These are phyloP conservation scores for Drosophila lutescens DNA, from an alignment of 2,888 invertebrate genomes.

Conservation along the genomic window DNA sequence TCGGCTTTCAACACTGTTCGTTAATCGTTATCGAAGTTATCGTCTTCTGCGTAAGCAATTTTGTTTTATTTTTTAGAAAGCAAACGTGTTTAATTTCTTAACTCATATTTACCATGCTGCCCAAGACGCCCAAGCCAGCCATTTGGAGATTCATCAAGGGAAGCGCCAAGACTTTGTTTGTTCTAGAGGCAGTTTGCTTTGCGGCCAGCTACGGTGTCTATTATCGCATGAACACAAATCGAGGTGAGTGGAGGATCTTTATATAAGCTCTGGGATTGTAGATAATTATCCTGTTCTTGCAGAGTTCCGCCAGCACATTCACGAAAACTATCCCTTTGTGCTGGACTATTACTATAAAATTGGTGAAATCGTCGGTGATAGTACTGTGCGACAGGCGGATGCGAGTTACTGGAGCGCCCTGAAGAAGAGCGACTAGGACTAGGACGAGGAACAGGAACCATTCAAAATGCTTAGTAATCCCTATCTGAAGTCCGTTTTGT, in stretches of 20 bases:
- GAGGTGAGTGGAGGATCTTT: constrained; percentile 86
- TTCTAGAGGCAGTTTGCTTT: constrained; percentile 87
- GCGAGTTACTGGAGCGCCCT: constrained; percentile 85
- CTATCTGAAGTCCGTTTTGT: constrained; percentile 85
- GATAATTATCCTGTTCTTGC: constrained; percentile 81
- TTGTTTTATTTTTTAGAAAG: constrained; percentile 4
- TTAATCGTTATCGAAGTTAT: background rate
- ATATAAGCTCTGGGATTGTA: constrained; percentile 47
- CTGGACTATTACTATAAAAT: constrained; percentile 89
- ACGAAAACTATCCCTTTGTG: constrained; percentile 87
- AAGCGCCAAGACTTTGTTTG: constrained; percentile 86
- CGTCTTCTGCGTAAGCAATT: constrained; percentile 19
- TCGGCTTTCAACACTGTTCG: constrained; percentile 10
- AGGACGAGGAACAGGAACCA: constrained; percentile 45
- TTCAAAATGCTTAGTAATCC: constrained; percentile 79
- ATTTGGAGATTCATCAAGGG: constrained; percentile 85
- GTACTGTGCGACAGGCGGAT: constrained; percentile 85
- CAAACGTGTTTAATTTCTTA: constrained; percentile 23
- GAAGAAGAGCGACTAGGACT: constrained; percentile 74
- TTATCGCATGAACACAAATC: constrained; percentile 88
- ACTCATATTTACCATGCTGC: constrained; percentile 86
- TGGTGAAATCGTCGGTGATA: constrained; percentile 87
- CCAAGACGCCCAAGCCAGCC: constrained; percentile 87
- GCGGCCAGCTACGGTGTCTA: constrained; percentile 88
- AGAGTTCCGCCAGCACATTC: constrained; percentile 90